A percentile compares a stretch with the other conserved stretches of the same genome.
Evolutionary conservation across 2,888 invertebrate genomes (phyloP).

Genomic region (Danaus chrysippus): DNA sequence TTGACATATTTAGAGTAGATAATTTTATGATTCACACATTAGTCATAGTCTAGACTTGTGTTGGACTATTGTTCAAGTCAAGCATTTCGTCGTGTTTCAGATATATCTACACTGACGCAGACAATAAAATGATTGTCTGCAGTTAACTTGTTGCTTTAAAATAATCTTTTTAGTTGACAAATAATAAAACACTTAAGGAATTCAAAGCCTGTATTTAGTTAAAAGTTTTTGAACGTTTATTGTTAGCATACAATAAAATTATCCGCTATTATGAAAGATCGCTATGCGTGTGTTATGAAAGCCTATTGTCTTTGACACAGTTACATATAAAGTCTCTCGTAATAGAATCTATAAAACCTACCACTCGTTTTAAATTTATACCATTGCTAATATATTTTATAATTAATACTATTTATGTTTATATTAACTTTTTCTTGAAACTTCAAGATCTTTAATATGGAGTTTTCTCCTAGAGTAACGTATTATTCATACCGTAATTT

Average conservation of each 20-base stretch:
- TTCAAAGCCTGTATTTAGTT: too few relatives aligned
- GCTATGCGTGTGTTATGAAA: slow-evolving; percentile 42
- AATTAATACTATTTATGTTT: background rate
- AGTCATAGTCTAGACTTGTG: background rate
- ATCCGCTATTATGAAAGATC: background rate
- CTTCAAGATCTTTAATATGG: background rate
- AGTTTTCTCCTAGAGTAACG: too few relatives aligned
- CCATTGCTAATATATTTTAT: too few relatives aligned
- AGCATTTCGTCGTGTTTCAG: background rate
- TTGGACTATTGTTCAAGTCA: background rate
- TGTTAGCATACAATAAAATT: background rate
- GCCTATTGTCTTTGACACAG: slow-evolving; percentile 53
- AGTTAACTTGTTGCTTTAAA: background rate
- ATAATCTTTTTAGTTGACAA: background rate
- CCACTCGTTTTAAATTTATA: slow-evolving; percentile 14
- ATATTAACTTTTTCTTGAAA: background rate
- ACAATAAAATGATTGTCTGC: background rate
- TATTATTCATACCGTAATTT: too few relatives aligned
- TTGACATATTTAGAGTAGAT: too few relatives aligned
- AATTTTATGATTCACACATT: background rate
- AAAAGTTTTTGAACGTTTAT: too few relatives aligned
- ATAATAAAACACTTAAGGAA: background rate
- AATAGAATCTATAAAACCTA: slow-evolving; percentile 28
- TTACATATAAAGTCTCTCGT: slow-evolving; percentile 40
- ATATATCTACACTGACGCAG: background rate